These are phyloP conservation scores for Papilio aristodemus DNA, from an alignment of 1,140 invertebrate genomes.

Conservation along the genomic window DNA sequence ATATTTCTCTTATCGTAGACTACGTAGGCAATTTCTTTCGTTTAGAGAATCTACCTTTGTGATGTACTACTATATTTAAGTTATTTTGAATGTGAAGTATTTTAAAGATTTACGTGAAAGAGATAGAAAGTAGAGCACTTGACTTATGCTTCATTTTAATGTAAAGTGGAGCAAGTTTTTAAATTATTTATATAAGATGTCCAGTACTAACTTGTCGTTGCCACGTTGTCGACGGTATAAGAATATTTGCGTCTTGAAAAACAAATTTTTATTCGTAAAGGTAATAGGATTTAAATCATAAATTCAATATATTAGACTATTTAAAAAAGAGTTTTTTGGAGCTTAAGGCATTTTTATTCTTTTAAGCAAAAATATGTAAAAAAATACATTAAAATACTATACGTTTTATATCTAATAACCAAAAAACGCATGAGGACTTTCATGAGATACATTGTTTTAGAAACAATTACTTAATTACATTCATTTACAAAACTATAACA, in stretches of 20 bases:
- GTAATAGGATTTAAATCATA: background rate
- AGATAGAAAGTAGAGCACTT: background rate
- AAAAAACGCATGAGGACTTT: no score
- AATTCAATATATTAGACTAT: background rate
- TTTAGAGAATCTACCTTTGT: no score
- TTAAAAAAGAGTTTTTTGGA: no score
- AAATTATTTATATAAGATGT: conserved; percentile 19
- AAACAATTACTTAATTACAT: no score
- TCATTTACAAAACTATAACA: no score
- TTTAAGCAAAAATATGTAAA: no score
- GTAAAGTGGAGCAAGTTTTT: conserved; percentile 11
- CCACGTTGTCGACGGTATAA: background rate
- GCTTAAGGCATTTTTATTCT: no score
- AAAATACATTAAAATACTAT: no score
- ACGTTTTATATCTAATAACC: no score
- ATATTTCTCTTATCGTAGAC: no score
- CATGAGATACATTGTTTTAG: no score
- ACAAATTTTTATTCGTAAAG: conserved; percentile 3
- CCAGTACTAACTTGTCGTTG: conserved; percentile 7
- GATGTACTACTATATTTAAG: background rate
- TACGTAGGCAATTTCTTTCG: no score
- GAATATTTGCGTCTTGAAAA: conserved; percentile 6
- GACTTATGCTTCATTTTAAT: background rate
- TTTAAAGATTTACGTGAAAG: conserved; percentile 3
- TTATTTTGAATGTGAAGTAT: background rate